Evolutionary conservation across 2,888 invertebrate species (phyloP), one percentile per base, ranked within the genome.

Genomic region (Patella pellucida): DNA sequence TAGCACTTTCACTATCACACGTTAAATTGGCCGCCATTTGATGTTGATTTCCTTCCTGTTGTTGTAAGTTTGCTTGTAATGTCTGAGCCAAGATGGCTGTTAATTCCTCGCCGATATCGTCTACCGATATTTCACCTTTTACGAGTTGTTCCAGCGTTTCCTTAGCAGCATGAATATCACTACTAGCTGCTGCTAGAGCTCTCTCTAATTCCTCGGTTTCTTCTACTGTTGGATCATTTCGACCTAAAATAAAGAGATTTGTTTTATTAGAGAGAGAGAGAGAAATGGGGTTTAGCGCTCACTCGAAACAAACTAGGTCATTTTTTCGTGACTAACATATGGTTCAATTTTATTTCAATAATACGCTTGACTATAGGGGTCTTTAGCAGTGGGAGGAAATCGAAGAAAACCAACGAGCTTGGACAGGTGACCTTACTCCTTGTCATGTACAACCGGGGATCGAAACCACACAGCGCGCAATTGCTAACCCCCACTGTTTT

Each of bases 201-300:
- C 96, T 94, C 89, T 96, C 96, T 85, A 97, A 91, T 90, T 96
- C 96, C 83, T 96, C 96, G 54, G 96, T 95, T 91, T 97, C 96
- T 88, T 96, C 96, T 88, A 94, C 93, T 71, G 94, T 93, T 56
- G 94, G 94, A 41, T 84, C 94, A 88, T 94, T 94, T 89, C 94
- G 94, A 89, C 94, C 94, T 86, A 76, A 41, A 78, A 71, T 19
- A 74, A 9, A 41, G 1, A 41, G 7, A 9, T 4, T 41, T 41
- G 41, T 41, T 41, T 41, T 41, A 7, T 9, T 9, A 41, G 41
- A 41, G 27, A 27, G 27, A 27, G 27, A 27, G 27, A 27, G 27
- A 27, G 27, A 27, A 3, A 27, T 27, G 27, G 3, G 1, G 27
- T 27, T 27, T 27, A 27, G 3, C 27, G 27, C 3, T 3, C 27